phyloP scores from a whole-genome alignment of 2,113 vertebrate genomes.

The Alectura lathami region DNA sequence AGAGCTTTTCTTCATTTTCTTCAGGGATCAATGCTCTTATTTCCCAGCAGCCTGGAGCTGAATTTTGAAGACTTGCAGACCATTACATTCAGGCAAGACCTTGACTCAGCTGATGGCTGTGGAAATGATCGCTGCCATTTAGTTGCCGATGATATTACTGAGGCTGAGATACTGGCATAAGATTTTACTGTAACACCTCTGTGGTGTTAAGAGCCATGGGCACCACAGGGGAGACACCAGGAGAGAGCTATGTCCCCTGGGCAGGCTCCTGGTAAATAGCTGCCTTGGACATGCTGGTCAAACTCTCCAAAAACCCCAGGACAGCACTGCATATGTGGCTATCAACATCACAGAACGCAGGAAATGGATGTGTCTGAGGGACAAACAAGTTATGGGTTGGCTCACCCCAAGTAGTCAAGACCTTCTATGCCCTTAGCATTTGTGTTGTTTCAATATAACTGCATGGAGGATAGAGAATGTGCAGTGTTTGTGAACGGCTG shows the following conservation, averaged over 20 bases:
- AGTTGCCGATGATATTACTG: background rate
- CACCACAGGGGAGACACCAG: background rate
- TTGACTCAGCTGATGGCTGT: background rate
- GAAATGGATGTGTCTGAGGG: background rate
- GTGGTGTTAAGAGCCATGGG: background rate
- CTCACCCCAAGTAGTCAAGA: background rate
- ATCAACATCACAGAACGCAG: background rate
- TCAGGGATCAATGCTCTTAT: too few relatives aligned
- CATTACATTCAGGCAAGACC: background rate
- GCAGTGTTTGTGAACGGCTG: background rate
- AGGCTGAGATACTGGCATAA: background rate
- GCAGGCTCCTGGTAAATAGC: background rate
- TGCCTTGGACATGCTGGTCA: background rate
- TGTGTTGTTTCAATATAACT: background rate
- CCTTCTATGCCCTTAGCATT: background rate
- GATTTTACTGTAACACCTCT: rapidly evolving
- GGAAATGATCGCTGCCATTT: background rate
- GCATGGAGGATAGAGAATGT: background rate
- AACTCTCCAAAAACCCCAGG: background rate
- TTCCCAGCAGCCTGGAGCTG: background rate
- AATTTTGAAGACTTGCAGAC: background rate
- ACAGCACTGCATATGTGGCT: background rate
- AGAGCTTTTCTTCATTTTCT: background rate
- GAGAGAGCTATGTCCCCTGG: background rate
- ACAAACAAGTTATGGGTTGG: background rate